A percentile compares a stretch with the other conserved stretches of the same genome.
Conservation (phyloP, 37 sponge, comb jelly and placozoan species). For the Eunapius fragilis region DNA sequence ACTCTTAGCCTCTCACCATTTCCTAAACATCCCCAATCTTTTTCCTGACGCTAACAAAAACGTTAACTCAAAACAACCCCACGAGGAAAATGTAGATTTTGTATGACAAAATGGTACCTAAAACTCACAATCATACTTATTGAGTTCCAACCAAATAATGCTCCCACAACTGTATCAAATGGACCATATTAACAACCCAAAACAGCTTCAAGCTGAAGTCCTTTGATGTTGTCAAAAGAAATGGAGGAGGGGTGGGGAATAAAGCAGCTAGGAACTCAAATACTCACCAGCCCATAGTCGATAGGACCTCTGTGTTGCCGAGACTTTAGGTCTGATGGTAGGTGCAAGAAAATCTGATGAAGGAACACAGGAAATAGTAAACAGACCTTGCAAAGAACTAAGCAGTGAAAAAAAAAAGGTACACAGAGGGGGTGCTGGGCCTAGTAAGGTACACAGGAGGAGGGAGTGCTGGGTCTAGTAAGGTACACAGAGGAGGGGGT, state of each 20-base stretch:
- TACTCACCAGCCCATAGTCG: conserved; percentile 62
- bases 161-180: background rate
- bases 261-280: too few species aligned
- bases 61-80: too few species aligned
- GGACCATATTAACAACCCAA: background rate
- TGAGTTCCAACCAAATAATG: background rate
- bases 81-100: too few species aligned
- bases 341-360: conserved; percentile 54
- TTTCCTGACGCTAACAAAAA: too few species aligned
- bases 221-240: background rate
- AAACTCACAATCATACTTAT: background rate
- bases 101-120: too few species aligned
- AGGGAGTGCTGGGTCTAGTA: too few species aligned
- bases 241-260: background rate
- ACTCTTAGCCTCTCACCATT: too few species aligned
- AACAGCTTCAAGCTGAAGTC: background rate
- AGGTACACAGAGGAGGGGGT: too few species aligned
- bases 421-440: too few species aligned
- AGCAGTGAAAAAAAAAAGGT: background rate
- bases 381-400: too few species aligned
- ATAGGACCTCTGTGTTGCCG: conserved; percentile 46
- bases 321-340: conserved; percentile 39
- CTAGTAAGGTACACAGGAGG: too few species aligned
- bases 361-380: background rate
- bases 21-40: too few species aligned